A percentile compares a stretch with the other conserved stretches of the same genome.
These are phyloP conservation scores for Theristicus caerulescens DNA, from an alignment of 2,113 vertebrate genomes.

Conservation along the genomic window DNA sequence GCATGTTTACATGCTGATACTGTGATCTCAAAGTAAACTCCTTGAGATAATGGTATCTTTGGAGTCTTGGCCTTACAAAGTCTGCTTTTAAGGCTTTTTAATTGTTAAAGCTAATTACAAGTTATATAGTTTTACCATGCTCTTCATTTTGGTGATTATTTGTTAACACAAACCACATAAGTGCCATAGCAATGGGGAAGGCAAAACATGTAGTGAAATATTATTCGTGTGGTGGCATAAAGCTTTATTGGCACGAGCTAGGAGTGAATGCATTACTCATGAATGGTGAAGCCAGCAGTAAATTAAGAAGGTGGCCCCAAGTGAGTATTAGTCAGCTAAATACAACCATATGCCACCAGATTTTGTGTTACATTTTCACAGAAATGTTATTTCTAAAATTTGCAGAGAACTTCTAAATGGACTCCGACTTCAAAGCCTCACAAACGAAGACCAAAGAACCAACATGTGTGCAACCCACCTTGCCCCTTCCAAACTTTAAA, in stretches of 20 bases:
- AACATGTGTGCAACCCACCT: not conserved
- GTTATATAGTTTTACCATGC: not conserved
- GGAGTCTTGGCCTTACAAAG: not conserved
- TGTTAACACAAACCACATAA: not conserved
- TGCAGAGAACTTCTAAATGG: constrained; percentile 17
- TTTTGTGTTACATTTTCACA: constrained; percentile 44
- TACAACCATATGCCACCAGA: constrained; percentile 57
- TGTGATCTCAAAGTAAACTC: not conserved
- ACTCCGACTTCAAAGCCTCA: not conserved
- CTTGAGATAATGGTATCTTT: not conserved
- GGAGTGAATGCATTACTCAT: constrained; percentile 58
- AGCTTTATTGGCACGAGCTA: constrained; percentile 62
- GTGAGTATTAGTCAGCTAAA: constrained; percentile 65
- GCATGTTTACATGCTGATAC: not conserved
- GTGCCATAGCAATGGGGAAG: not conserved
- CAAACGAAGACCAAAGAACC: not conserved
- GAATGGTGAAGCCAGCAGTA: constrained; percentile 62
- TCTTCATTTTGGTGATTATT: not conserved
- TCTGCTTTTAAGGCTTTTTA: not conserved
- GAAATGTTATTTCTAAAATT: constrained; percentile 41
- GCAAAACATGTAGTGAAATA: constrained; percentile 12
- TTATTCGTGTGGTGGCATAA: constrained; percentile 38
- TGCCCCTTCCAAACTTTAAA: not conserved
- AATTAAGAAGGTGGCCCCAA: constrained; percentile 63
- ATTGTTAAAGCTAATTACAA: not conserved